A percentile compares a stretch with the other conserved stretches of the same genome.
Evolutionary conservation across 2,888 invertebrate genomes (phyloP).

Genomic region (Drosophila differens): DNA sequence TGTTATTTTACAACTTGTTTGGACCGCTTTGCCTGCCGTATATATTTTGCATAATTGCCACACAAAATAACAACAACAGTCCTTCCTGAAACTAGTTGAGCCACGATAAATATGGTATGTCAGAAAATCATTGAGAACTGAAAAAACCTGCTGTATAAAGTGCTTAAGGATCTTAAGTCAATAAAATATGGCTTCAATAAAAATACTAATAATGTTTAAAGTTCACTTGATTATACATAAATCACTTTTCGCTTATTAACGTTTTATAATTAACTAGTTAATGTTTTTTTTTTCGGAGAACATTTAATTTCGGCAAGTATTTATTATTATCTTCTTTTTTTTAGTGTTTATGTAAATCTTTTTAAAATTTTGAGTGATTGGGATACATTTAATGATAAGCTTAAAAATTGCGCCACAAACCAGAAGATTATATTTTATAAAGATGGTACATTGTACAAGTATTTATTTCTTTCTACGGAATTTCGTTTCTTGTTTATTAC

Average conservation of each 20-base stretch:
- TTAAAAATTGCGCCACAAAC: background rate
- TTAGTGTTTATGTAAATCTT: background rate
- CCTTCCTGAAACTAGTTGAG: constrained; percentile 28
- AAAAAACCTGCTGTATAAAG: background rate
- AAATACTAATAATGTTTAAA: background rate
- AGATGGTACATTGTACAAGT: background rate
- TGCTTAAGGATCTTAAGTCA: background rate
- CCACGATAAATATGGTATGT: constrained; percentile 16
- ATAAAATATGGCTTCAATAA: background rate
- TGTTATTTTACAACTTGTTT: constrained; percentile 76
- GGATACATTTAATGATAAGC: background rate
- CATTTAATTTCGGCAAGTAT: background rate
- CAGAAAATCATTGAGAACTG: constrained; percentile 19
- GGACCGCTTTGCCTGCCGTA: constrained; percentile 20
- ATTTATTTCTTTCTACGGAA: background rate
- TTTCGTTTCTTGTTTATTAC: background rate
- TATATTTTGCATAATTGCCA: constrained; percentile 29
- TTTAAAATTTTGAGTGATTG: background rate
- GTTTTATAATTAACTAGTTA: background rate
- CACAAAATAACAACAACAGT: constrained; percentile 11
- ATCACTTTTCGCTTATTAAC: background rate
- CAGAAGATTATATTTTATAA: background rate
- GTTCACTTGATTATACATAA: background rate
- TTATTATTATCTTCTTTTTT: background rate
- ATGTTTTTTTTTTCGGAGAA: background rate